Conservation (phyloP, 2,113 vertebrate species). For the Clinocottus analis region DNA sequence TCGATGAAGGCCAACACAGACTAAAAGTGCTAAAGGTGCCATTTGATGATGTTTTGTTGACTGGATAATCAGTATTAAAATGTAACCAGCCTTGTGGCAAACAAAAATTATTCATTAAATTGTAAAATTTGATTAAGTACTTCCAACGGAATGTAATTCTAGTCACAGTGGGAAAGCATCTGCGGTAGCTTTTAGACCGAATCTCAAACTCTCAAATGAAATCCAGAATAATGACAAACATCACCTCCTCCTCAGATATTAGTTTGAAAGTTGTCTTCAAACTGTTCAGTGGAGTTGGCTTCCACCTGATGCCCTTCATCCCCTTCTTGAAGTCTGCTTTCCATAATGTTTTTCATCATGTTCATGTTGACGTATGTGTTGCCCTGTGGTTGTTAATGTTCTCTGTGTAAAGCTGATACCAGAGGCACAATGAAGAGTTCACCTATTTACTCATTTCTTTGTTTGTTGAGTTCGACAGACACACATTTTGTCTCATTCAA, state of each 20-base stretch:
- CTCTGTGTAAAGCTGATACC: not conserved
- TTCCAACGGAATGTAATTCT: constrained; percentile 48
- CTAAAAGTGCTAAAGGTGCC: constrained; percentile 15
- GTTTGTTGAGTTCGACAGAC: not conserved
- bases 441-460: not conserved
- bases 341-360: not conserved
- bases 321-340: not conserved
- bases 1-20: constrained; percentile 5
- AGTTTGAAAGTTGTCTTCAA: constrained; percentile 1
- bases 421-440: not conserved
- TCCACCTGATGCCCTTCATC: not conserved
- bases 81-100: constrained; percentile 51
- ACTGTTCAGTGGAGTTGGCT: not conserved
- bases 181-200: constrained; percentile 24
- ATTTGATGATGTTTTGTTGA: constrained; percentile 1
- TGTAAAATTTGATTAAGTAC: constrained; percentile 59
- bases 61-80: constrained; percentile 47
- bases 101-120: constrained; percentile 61
- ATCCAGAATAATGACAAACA: constrained; percentile 28
- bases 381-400: not conserved
- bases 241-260: not conserved
- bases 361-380: not conserved
- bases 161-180: constrained; percentile 28
- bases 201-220: constrained; percentile 41
- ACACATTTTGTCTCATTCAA: no score